Base-by-base conservation (phyloP, 1,140 invertebrate species). In the Drosophila oshimai region DNA sequence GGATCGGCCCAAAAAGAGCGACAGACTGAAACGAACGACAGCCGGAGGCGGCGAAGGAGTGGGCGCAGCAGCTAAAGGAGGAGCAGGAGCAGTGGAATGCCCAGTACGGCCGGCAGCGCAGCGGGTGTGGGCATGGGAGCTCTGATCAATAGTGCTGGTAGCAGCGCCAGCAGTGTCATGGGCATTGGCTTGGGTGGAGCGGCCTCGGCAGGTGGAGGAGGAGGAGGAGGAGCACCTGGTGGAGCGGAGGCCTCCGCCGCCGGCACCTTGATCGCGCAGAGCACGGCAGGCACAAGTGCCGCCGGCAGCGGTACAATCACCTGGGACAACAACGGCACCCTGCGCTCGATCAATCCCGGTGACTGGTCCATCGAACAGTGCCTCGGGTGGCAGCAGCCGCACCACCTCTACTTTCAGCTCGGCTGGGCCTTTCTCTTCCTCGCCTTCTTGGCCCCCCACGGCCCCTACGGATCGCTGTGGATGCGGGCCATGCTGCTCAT, bases 381-480 rank as follows among this genome's bases (percentile, higher is more conserved):
- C 77, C 90, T 92, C n/a, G 91, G 91, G 53, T 94, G 93, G 93
- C 91, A 92, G 70, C 92, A 92, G 57, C 91, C 93, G 5, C 95
- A 96, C 89, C 95, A 96, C 91, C 92, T 95, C 46, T 96, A 95
- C 91, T 96, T 95, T 91, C 95, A 98, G 93, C 92, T 97, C 75
- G 96, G 95, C 53, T 97, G 97, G 91, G 93, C 94, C 45, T 96
- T 96, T 89, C 94, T 97, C 72, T 93, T 97, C 61, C 89, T 97
- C 18, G 96, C 96, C 36, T 95, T 97, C 80, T 92, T 97, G 41
- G 95, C 96, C 26, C 95, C 96, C 1, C 95, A 95, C 79, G 94
- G 95, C 2, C 93, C 94, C n/a, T 94, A 95, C 73, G 96, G 96
- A 0, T 93, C 96, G 42, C 91, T 97, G 2, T 96, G 96, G 92